Evolutionary conservation across 2,888 invertebrate species (phyloP).

Genomic region (Ophion slaviceki): DNA sequence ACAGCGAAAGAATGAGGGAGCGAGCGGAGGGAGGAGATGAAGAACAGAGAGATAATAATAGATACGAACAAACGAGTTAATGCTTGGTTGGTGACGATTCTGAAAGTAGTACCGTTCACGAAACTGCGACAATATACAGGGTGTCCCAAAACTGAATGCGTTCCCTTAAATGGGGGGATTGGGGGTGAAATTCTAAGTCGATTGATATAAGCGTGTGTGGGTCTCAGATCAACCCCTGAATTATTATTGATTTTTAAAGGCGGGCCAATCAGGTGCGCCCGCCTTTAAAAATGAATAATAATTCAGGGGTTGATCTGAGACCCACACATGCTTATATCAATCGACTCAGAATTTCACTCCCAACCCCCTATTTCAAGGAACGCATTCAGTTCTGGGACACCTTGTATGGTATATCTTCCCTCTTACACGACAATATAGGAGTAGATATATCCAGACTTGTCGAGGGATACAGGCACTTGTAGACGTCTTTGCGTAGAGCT

Average conservation of each 20-base stretch:
- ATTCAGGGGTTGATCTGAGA: too few species aligned
- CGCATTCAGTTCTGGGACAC: too few species aligned
- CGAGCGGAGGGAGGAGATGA: slow-evolving; percentile 10
- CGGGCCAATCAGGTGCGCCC: too few species aligned
- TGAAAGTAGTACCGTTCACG: slow-evolving; percentile 50
- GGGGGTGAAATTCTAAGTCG: too few species aligned
- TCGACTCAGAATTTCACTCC: too few species aligned
- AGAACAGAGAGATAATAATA: slow-evolving; percentile 58
- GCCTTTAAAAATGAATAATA: too few species aligned
- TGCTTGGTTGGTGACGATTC: slow-evolving; percentile 55
- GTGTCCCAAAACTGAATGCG: not conserved
- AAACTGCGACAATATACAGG: slow-evolving; percentile 14
- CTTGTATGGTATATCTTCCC: not conserved
- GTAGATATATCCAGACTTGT: slow-evolving; percentile 6
- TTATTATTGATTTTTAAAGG: too few species aligned
- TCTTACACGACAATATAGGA: slow-evolving; percentile 3
- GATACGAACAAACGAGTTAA: slow-evolving; percentile 43
- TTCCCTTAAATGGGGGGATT: too few species aligned
- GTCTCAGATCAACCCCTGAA: too few species aligned
- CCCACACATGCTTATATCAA: too few species aligned
- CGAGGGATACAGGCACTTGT: slow-evolving; percentile 8
- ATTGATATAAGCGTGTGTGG: too few species aligned
- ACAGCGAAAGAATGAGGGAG: slow-evolving; percentile 10
- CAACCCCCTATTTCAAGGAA: too few species aligned
- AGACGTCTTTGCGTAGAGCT: slow-evolving; percentile 10